A percentile compares a stretch with the other conserved stretches of the same genome.
Conservation (phyloP, 2,113 vertebrate genomes). For the Suricata suricatta region DNA sequence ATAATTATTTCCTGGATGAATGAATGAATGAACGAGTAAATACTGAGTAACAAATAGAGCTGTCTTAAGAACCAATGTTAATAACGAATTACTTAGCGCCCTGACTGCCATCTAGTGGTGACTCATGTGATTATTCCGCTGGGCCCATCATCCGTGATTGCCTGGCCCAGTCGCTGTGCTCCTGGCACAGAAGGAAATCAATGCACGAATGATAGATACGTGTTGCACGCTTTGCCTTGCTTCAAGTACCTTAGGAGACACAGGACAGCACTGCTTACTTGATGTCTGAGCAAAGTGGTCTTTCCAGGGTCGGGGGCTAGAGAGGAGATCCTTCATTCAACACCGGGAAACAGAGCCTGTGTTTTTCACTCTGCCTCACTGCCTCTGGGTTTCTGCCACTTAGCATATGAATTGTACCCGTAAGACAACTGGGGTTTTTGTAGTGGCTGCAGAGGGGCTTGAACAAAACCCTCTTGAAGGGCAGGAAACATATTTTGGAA, state of each 20-base stretch:
- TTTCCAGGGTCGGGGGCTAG: neutral
- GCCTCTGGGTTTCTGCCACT: neutral
- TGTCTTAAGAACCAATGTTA: neutral
- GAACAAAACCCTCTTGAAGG: neutral
- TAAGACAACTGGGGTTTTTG: neutral
- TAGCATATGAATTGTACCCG: neutral
- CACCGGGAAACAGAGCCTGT: neutral
- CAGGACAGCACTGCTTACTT: neutral
- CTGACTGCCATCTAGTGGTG: conserved; percentile 65
- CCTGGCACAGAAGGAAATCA: neutral
- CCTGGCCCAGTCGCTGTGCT: neutral
- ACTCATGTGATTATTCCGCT: fast-evolving
- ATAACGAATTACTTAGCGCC: neutral
- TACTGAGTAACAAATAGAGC: neutral
- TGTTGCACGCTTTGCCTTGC: neutral
- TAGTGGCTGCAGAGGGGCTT: neutral
- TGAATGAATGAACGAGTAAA: neutral
- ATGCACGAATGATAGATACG: neutral
- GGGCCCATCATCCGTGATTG: fast-evolving
- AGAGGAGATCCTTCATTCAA: neutral
- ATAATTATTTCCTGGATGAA: neutral
- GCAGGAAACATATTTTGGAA: neutral
- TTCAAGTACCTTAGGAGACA: neutral
- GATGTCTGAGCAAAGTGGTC: neutral
- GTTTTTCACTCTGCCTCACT: neutral